A percentile compares a stretch with the other conserved stretches of the same genome.
Conservation (phyloP, 2,888 invertebrate species). For the Folsomia manolachei region DNA sequence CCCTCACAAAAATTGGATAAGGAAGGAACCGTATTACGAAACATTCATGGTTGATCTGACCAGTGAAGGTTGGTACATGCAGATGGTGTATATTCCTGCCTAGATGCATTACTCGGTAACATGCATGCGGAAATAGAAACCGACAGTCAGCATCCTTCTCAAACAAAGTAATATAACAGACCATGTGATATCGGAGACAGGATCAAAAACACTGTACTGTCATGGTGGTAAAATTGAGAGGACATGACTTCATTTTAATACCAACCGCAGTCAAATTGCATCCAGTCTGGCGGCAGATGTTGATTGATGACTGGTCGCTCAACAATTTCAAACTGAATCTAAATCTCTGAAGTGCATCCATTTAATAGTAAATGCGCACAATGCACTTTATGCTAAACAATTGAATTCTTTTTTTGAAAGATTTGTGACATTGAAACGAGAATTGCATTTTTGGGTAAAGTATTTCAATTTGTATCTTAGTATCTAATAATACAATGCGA, state of each 20-base stretch:
- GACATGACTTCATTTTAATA: neutral
- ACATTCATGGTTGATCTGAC: neutral
- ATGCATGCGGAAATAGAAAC: too few relatives aligned
- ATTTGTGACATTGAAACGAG: too few relatives aligned
- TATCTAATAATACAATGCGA: too few relatives aligned
- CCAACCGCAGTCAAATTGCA: neutral
- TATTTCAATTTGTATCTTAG: too few relatives aligned
- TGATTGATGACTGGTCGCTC: neutral
- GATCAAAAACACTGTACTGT: neutral
- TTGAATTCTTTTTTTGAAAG: too few relatives aligned
- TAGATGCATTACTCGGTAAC: neutral
- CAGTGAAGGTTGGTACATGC: neutral
- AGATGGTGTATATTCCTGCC: too few relatives aligned
- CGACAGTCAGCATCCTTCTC: too few relatives aligned
- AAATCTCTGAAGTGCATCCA: too few relatives aligned
- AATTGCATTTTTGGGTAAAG: too few relatives aligned
- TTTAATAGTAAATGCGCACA: too few relatives aligned
- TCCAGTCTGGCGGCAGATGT: neutral
- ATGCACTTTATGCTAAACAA: too few relatives aligned
- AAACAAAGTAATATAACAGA: neutral
- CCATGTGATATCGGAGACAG: neutral
- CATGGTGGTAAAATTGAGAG: neutral
- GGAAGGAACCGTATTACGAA: neutral
- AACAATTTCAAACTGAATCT: too few relatives aligned
- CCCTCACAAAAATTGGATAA: constrained; percentile 26